These are phyloP conservation scores for Melieria omissa DNA, from an alignment of 2,888 invertebrate species.

Conservation along the genomic window DNA sequence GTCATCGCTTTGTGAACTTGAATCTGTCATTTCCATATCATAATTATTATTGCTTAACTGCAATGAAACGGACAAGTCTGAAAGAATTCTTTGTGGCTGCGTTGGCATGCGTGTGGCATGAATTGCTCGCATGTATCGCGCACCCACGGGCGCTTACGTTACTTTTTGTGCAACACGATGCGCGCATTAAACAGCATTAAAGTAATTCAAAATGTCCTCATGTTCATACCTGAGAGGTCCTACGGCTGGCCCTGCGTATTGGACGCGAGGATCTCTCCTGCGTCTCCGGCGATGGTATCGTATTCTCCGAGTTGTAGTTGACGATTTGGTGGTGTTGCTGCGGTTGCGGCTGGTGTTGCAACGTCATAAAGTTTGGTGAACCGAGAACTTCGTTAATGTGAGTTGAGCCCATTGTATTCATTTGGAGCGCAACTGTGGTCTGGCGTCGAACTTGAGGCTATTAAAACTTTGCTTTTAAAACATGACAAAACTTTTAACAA, in stretches of 20 bases:
- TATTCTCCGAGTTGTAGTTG: constrained; percentile 54
- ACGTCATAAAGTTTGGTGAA: constrained; percentile 57
- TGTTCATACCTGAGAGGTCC: constrained; percentile 59
- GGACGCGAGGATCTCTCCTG: constrained; percentile 59
- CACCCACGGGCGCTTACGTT: too few species aligned
- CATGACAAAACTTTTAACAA: neutral
- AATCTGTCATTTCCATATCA: constrained; percentile 67
- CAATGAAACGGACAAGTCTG: constrained; percentile 2
- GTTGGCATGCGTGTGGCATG: neutral
- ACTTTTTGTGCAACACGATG: too few species aligned
- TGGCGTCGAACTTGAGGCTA: neutral
- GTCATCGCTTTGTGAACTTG: constrained; percentile 67
- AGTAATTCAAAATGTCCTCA: too few species aligned
- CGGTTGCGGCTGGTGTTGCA: constrained; percentile 49
- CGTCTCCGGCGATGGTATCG: constrained; percentile 54
- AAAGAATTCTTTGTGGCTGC: neutral
- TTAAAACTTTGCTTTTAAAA: neutral
- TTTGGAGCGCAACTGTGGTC: neutral
- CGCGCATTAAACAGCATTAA: too few species aligned
- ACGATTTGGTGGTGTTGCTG: constrained; percentile 41
- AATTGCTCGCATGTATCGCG: too few species aligned
- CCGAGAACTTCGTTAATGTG: constrained; percentile 58
- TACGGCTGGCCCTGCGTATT: constrained; percentile 59
- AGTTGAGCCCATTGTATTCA: constrained; percentile 38
- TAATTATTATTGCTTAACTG: constrained; percentile 63